phyloP scores from a whole-genome alignment of 2,113 vertebrate genomes.

The Tupaia tana region DNA sequence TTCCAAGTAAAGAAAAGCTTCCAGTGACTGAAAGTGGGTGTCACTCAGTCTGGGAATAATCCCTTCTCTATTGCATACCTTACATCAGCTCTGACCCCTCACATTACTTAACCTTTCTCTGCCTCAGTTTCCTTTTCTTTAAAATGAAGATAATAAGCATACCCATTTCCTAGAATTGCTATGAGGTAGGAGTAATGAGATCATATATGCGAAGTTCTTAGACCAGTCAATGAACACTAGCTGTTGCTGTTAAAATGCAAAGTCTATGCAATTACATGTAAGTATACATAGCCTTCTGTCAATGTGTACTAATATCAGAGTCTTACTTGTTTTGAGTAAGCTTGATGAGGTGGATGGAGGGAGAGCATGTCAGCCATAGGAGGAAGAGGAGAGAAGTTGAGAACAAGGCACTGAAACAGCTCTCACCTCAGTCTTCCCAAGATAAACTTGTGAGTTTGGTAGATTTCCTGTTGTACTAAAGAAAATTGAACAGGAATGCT shows the following conservation, averaged over 20 bases:
- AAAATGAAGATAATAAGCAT: neutral
- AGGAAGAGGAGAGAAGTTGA: neutral
- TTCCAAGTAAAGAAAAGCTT: neutral
- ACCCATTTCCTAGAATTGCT: neutral
- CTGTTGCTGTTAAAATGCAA: neutral
- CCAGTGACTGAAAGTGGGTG: neutral
- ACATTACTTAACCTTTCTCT: neutral
- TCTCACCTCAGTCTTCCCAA: neutral
- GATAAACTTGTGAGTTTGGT: neutral
- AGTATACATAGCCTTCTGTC: neutral
- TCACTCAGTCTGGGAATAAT: neutral
- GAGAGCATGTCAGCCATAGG: neutral
- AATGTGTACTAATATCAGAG: neutral
- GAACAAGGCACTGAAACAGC: neutral
- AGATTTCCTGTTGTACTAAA: neutral
- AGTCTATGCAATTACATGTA: neutral
- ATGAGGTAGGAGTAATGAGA: neutral
- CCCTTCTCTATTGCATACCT: accelerated
- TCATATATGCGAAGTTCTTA: neutral
- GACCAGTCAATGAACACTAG: neutral
- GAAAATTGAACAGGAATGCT: neutral
- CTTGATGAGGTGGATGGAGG: neutral
- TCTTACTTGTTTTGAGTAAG: neutral
- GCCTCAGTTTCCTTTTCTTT: constrained; percentile 21
- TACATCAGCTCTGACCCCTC: neutral